Percentiles rank a stretch among this genome's conserved stretches.
Evolutionary conservation across 2,113 vertebrate species (phyloP).

Genomic region (Dendropsophus ebraccatus): DNA sequence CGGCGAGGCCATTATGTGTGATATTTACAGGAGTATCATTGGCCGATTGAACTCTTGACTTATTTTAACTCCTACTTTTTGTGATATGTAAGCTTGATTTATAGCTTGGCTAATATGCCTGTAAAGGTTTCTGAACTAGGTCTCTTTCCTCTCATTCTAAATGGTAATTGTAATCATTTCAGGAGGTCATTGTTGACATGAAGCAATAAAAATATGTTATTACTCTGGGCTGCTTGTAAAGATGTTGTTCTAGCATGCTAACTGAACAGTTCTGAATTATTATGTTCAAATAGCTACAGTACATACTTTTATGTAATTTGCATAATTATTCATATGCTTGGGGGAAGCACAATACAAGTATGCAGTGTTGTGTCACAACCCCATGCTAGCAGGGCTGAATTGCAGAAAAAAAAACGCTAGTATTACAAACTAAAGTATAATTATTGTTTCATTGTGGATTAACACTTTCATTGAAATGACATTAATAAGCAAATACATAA

Average conservation of each 20-base stretch:
- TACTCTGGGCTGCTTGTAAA: slow-evolving; percentile 28
- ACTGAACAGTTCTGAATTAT: slow-evolving; percentile 39
- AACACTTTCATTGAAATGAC: background rate
- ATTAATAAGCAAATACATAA: background rate
- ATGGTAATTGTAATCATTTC: slow-evolving; percentile 48
- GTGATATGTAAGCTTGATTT: slow-evolving; percentile 14
- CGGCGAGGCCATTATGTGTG: background rate
- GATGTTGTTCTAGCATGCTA: slow-evolving; percentile 40
- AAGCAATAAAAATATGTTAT: slow-evolving; percentile 52
- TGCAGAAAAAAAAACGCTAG: background rate
- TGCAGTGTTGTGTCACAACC: slow-evolving; percentile 38
- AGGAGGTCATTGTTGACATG: slow-evolving; percentile 39
- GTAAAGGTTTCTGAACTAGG: slow-evolving; percentile 20
- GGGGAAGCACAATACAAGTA: slow-evolving; percentile 43
- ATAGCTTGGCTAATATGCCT: slow-evolving; percentile 13
- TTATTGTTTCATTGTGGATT: slow-evolving; percentile 38
- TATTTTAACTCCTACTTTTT: background rate
- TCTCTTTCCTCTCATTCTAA: slow-evolving; percentile 28
- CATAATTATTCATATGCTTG: slow-evolving; percentile 50
- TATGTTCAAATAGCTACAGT: slow-evolving; percentile 48
- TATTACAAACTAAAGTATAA: slow-evolving; percentile 21
- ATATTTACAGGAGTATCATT: slow-evolving; percentile 5
- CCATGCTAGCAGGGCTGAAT: slow-evolving; percentile 28
- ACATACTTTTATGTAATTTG: slow-evolving; percentile 44
- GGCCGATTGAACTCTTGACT: slow-evolving; percentile 3